These are phyloP conservation scores for Lepidocyrtinus sp. DNA, from an alignment of 2,888 invertebrate genomes.

Conservation along the genomic window DNA sequence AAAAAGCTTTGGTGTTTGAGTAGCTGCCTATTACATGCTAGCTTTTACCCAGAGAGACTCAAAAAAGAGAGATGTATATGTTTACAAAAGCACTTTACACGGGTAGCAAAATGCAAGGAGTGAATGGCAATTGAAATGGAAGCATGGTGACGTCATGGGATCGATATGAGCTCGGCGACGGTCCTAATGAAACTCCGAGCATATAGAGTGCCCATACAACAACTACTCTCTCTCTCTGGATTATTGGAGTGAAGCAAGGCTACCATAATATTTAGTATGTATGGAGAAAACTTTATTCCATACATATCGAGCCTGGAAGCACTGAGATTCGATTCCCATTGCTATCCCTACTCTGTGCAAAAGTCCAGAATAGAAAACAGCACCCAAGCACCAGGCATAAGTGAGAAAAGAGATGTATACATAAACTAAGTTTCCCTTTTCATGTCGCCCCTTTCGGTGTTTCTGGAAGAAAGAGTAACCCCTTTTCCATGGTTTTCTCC, in stretches of 20 bases:
- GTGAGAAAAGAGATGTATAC: no score
- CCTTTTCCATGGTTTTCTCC: neutral
- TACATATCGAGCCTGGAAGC: neutral
- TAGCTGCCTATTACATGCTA: neutral
- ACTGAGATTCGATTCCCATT: neutral
- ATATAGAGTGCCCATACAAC: neutral
- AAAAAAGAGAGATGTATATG: neutral
- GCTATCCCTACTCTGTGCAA: neutral
- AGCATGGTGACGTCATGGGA: slow-evolving; percentile 57
- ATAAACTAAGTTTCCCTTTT: no score
- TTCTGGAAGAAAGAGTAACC: neutral
- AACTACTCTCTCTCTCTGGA: no score
- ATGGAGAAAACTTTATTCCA: neutral
- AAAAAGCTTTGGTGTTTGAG: neutral
- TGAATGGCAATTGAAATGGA: slow-evolving; percentile 14
- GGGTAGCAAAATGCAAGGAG: slow-evolving; percentile 28
- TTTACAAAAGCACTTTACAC: neutral
- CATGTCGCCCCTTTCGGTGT: neutral
- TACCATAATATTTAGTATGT: neutral
- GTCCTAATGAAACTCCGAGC: slow-evolving; percentile 48
- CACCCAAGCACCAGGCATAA: neutral
- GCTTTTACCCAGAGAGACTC: neutral
- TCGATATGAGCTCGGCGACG: slow-evolving; percentile 55
- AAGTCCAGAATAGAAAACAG: neutral
- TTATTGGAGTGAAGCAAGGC: neutral